These are phyloP conservation scores for Melanostoma mellinum DNA, from an alignment of 2,888 invertebrate genomes.

Conservation along the genomic window DNA sequence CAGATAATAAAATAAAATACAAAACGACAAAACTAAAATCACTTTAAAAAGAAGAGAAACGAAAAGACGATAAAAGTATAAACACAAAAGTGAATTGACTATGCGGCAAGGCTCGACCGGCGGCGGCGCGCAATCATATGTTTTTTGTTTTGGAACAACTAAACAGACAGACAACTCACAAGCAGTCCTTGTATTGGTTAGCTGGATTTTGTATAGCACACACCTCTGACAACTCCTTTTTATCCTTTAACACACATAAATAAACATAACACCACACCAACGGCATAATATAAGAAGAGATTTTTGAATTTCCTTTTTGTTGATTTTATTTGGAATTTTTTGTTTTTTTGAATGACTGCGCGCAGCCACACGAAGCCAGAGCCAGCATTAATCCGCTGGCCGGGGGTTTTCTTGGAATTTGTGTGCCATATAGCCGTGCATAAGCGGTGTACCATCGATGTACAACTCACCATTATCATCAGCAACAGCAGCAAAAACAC, in stretches of 20 bases:
- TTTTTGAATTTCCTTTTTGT: conserved; percentile 6
- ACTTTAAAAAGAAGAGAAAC: conserved; percentile 20
- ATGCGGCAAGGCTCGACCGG: conserved; percentile 1
- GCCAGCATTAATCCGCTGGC: conserved; percentile 47
- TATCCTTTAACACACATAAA: conserved; percentile 59
- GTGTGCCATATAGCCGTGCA: conserved; percentile 65
- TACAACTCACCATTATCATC: conserved; percentile 40
- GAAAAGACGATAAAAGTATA: conserved; percentile 53
- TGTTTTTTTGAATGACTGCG: conserved; percentile 59
- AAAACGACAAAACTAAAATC: conserved; percentile 31
- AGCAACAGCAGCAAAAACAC: conserved; percentile 51
- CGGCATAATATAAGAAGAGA: background rate
- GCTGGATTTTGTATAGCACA: conserved; percentile 34
- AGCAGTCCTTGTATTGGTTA: conserved; percentile 19
- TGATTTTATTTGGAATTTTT: conserved; percentile 5
- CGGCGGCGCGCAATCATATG: conserved; percentile 51
- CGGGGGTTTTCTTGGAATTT: conserved; percentile 73
- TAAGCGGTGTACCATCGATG: conserved; percentile 46
- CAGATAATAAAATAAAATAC: conserved; percentile 20
- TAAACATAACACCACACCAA: conserved; percentile 51
- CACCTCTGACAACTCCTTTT: conserved; percentile 47
- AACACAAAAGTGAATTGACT: conserved; percentile 62
- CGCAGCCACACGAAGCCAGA: conserved; percentile 38
- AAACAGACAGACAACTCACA: background rate
- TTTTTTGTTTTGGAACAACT: conserved; percentile 66